Evolutionary conservation across 2,888 invertebrate species (phyloP).

Genomic region (Sminthurides aquaticus): DNA sequence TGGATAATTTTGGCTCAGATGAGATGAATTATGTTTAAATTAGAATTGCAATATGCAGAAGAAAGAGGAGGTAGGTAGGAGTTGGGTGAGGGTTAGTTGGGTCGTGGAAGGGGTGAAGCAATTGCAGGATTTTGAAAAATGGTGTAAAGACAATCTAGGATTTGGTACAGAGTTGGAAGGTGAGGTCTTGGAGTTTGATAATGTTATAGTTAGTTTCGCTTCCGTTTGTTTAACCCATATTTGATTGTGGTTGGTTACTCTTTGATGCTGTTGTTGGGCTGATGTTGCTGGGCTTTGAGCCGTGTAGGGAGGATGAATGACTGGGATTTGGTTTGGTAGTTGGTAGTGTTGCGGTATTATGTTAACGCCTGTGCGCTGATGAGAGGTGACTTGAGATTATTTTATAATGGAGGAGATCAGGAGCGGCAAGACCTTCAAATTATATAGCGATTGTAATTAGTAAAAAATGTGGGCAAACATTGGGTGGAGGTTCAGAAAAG

Average conservation of each 20-base stretch:
- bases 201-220: not conserved
- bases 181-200: not conserved
- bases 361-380: not conserved
- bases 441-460: not conserved
- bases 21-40: too few species aligned
- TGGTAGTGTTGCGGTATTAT: not conserved
- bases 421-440: slow-evolving; percentile 1
- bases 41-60: too few species aligned
- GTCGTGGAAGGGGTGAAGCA: too few species aligned
- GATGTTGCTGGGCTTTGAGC: not conserved
- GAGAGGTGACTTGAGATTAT: not conserved
- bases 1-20: too few species aligned
- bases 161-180: too few species aligned
- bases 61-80: too few species aligned
- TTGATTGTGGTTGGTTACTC: not conserved
- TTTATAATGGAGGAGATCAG: slow-evolving; percentile 7
- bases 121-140: not conserved
- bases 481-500: not conserved
- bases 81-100: too few species aligned
- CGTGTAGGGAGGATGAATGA: not conserved
- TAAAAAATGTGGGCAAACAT: slow-evolving; percentile 1
- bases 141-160: not conserved
- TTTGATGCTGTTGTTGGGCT: not conserved
- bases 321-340: not conserved
- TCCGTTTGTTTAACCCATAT: not conserved